phyloP scores from a whole-genome alignment of 2,797 vertebrate species.

The Microctenopoma stevenorrisi region DNA sequence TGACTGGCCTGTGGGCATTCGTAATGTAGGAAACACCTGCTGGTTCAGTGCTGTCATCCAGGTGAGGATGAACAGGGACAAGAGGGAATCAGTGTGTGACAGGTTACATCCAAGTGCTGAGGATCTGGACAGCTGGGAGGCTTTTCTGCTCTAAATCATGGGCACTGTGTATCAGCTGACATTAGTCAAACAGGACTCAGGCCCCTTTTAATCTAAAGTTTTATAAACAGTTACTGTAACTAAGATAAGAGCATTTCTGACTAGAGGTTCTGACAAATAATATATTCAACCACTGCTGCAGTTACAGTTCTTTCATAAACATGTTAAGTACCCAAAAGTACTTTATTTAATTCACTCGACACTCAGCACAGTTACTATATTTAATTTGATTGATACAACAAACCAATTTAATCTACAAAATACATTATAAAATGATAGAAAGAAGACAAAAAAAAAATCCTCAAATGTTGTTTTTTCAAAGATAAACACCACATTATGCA shows the following conservation, averaged over 20 bases:
- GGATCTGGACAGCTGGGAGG: too few species aligned
- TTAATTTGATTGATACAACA: too few species aligned
- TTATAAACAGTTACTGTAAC: neutral
- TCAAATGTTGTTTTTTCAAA: too few species aligned
- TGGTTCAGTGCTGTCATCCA: slow-evolving; percentile 99
- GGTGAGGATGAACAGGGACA: slow-evolving; percentile 75
- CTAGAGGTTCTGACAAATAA: neutral
- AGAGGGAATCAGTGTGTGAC: neutral
- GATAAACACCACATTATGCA: too few species aligned
- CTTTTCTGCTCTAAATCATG: neutral
- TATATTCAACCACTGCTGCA: neutral
- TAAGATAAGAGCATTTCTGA: neutral
- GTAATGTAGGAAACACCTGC: slow-evolving; percentile 96
- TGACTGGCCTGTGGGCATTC: slow-evolving; percentile 95
- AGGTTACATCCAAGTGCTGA: neutral
- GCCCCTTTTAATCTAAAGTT: neutral
- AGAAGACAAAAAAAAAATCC: too few species aligned
- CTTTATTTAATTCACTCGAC: too few species aligned
- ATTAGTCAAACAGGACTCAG: neutral
- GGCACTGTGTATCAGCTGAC: neutral
- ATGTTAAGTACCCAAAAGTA: too few species aligned
- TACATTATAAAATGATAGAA: too few species aligned
- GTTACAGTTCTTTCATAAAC: too few species aligned
- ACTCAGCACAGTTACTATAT: too few species aligned
- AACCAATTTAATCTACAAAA: too few species aligned